phyloP scores from a whole-genome alignment of 64 coral and sea anemone genomes.

The Montipora sp. region DNA sequence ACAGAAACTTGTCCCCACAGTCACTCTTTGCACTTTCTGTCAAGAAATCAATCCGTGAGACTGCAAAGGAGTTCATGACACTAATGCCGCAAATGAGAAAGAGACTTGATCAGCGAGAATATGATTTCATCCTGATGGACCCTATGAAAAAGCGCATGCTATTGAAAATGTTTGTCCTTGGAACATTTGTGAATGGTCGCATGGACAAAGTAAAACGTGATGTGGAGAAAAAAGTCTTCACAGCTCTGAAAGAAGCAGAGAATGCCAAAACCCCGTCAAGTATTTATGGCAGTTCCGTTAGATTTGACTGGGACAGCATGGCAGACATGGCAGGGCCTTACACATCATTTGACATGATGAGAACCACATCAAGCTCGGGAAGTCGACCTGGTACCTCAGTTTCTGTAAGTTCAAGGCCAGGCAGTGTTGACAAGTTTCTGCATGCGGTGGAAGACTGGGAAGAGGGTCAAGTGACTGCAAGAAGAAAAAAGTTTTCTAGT shows the following conservation, averaged over 20 bases:
- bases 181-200: constrained; percentile 93
- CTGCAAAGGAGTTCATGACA: constrained; percentile 95
- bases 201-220: constrained; percentile 84
- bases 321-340: constrained; percentile 64
- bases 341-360: constrained; percentile 69
- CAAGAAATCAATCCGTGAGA: constrained; percentile 93
- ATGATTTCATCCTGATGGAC: constrained; percentile 95
- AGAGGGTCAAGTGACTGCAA: constrained; percentile 41
- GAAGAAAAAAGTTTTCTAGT: constrained; percentile 17
- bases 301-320: constrained; percentile 80
- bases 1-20: constrained; percentile 73
- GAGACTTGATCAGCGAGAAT: constrained; percentile 92
- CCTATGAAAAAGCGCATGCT: constrained; percentile 96
- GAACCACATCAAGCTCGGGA: constrained; percentile 73
- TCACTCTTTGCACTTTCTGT: constrained; percentile 93
- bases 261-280: constrained; percentile 58
- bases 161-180: constrained; percentile 98
- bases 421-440: constrained; percentile 84
- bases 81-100: constrained; percentile 95
- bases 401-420: constrained; percentile 51
- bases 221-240: constrained; percentile 92
- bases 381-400: constrained; percentile 54
- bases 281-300: constrained; percentile 29
- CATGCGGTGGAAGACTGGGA: constrained; percentile 82
- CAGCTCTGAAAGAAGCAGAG: constrained; percentile 75